phyloP scores from a whole-genome alignment of 2,113 vertebrate genomes.

The Ancistrus triradiatus region DNA sequence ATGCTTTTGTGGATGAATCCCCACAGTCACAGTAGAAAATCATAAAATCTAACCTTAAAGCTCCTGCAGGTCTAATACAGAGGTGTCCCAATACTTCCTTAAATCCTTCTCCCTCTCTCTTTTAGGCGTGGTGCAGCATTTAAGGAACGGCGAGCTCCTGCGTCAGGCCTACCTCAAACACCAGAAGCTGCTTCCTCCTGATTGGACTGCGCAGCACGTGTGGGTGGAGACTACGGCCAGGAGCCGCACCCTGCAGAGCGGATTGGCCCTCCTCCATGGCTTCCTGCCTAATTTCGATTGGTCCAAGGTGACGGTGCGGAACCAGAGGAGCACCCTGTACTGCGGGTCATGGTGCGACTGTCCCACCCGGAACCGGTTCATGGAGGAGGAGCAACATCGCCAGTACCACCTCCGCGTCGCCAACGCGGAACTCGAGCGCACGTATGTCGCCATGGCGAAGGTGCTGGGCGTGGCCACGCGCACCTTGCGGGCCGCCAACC shows the following conservation, averaged over 20 bases:
- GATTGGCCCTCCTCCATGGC: conserved; percentile 83
- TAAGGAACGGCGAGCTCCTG: conserved; percentile 84
- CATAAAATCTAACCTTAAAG: too few relatives aligned
- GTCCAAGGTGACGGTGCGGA: conserved; percentile 76
- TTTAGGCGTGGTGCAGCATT: conserved; percentile 91
- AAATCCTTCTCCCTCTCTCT: conserved; percentile 6
- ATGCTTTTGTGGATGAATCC: too few relatives aligned
- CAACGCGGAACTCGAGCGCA: conserved; percentile 76
- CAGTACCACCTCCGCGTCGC: conserved; percentile 82
- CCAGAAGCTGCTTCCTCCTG: conserved; percentile 71
- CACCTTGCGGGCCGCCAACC: conserved; percentile 86
- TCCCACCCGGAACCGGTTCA: conserved; percentile 80
- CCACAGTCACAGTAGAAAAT: too few relatives aligned
- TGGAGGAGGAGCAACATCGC: conserved; percentile 88
- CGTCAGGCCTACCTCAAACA: conserved; percentile 80
- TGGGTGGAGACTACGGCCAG: conserved; percentile 92
- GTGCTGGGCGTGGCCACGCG: conserved; percentile 80
- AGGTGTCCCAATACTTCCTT: too few relatives aligned
- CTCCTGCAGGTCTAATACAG: too few relatives aligned
- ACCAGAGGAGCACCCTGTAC: conserved; percentile 92
- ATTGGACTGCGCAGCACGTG: conserved; percentile 81
- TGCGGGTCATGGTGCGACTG: conserved; percentile 87
- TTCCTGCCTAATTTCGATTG: conserved; percentile 87
- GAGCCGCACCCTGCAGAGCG: conserved; percentile 91
- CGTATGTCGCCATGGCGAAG: conserved; percentile 83